Percentiles rank a stretch among this genome's conserved stretches.
Conservation (phyloP, 2,797 vertebrate species). For the Xiphophorus birchmanni region DNA sequence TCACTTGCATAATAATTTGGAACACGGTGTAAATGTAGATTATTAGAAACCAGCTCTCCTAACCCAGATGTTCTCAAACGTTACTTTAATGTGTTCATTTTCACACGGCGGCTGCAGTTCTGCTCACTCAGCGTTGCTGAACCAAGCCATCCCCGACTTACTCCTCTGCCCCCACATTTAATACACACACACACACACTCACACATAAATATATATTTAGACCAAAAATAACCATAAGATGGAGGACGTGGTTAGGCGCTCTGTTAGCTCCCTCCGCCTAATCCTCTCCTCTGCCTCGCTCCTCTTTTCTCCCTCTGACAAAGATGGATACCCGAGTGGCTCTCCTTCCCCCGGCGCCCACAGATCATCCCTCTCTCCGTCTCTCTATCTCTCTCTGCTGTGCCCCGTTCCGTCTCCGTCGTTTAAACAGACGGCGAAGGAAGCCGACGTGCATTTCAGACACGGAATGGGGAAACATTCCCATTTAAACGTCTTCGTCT, state of each 20-base stretch:
- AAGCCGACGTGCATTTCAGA: constrained; percentile 6
- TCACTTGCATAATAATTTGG: too few relatives aligned
- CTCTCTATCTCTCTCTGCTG: background rate
- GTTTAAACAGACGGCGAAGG: constrained; percentile 29
- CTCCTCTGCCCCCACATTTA: constrained; percentile 45
- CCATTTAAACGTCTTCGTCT: constrained; percentile 28
- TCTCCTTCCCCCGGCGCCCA: constrained; percentile 46
- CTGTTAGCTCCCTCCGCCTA: constrained; percentile 45
- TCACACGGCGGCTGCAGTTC: background rate
- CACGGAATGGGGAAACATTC: background rate
- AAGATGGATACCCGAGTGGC: constrained; percentile 66
- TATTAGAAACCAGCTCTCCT: background rate
- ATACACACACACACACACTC: background rate
- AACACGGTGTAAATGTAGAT: background rate
- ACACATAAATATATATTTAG: constrained; percentile 1
- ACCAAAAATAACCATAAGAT: constrained; percentile 60
- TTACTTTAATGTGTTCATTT: background rate
- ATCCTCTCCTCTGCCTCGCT: constrained; percentile 45
- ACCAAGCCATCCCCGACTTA: constrained; percentile 9
- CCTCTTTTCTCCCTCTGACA: constrained; percentile 57
- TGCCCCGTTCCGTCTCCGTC: constrained; percentile 18
- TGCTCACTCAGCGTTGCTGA: constrained; percentile 24
- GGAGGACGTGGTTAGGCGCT: constrained; percentile 65
- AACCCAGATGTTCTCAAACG: background rate
- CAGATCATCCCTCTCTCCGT: constrained; percentile 58